Evolutionary conservation across 2,888 invertebrate genomes (phyloP).

Genomic region (Clepsis dumicolana): DNA sequence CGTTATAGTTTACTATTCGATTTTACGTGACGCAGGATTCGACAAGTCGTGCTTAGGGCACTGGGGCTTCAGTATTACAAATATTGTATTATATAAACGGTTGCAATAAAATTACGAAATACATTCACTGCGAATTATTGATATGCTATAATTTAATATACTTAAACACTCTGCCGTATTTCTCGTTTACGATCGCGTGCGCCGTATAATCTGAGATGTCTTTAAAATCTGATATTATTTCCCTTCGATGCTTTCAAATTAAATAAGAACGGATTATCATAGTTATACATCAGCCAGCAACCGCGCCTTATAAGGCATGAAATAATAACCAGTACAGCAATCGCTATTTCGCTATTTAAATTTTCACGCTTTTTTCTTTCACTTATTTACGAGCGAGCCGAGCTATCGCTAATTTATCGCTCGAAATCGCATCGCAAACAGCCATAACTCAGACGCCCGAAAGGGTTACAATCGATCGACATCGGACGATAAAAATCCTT

Average conservation of each 20-base stretch:
- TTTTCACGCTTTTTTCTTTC: slow-evolving; percentile 44
- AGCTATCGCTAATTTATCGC: slow-evolving; percentile 45
- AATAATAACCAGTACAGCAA: slow-evolving; percentile 16
- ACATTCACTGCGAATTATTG: not conserved
- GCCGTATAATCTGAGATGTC: slow-evolving; percentile 33
- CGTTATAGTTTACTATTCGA: no score
- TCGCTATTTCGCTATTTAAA: slow-evolving; percentile 35
- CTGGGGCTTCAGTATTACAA: not conserved
- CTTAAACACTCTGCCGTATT: slow-evolving; percentile 20
- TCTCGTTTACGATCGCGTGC: slow-evolving; percentile 35
- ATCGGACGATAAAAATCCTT: slow-evolving; percentile 49
- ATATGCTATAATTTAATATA: slow-evolving; percentile 8
- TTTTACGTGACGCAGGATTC: no score
- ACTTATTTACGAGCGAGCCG: slow-evolving; percentile 39
- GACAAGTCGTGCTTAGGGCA: no score
- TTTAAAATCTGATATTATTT: slow-evolving; percentile 40
- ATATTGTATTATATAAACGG: not conserved
- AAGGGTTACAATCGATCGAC: slow-evolving; percentile 22
- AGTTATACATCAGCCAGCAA: slow-evolving; percentile 25
- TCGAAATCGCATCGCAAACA: slow-evolving; percentile 49
- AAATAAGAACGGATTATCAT: slow-evolving; percentile 40
- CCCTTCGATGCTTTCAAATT: slow-evolving; percentile 26
- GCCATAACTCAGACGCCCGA: slow-evolving; percentile 43
- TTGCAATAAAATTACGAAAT: not conserved
- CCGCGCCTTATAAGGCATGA: slow-evolving; percentile 22